A percentile compares a stretch with the other conserved stretches of the same genome.
These are phyloP conservation scores for Ispidina lecontei DNA, from an alignment of 2,797 vertebrate species.

Conservation along the genomic window DNA sequence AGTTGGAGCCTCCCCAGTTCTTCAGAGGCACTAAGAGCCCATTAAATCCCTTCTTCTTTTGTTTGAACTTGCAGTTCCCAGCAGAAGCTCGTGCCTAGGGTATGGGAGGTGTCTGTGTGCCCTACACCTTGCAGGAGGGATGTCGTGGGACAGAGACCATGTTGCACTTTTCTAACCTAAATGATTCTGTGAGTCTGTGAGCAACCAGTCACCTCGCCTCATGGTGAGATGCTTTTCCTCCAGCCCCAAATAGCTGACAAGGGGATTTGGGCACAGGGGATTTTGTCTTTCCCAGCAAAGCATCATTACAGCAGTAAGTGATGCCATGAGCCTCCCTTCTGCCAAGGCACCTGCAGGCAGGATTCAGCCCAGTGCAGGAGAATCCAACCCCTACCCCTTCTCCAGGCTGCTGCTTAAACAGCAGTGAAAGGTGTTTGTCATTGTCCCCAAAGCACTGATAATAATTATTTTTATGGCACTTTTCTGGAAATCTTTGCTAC, in stretches of 20 bases:
- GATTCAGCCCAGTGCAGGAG: not conserved
- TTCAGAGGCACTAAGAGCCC: too few relatives aligned
- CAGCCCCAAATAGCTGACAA: not conserved
- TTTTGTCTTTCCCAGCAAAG: not conserved
- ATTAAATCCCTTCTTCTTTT: too few relatives aligned
- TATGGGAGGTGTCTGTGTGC: too few relatives aligned
- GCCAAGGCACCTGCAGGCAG: not conserved
- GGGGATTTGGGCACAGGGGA: not conserved
- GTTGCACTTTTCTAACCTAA: not conserved
- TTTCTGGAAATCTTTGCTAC: not conserved
- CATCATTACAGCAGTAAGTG: not conserved
- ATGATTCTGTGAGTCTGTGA: not conserved
- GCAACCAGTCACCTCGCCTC: rapidly evolving
- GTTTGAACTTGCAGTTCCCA: too few relatives aligned
- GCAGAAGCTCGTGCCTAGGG: too few relatives aligned
- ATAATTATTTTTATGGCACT: not conserved
- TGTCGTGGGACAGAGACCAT: too few relatives aligned
- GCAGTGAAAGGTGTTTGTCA: not conserved
- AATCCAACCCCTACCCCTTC: not conserved
- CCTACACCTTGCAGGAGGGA: too few relatives aligned
- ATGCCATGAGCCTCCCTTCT: not conserved
- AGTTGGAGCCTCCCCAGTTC: too few relatives aligned
- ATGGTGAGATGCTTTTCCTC: rapidly evolving
- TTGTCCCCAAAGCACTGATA: not conserved
- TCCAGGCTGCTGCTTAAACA: not conserved